Evolutionary conservation across 2,888 invertebrate genomes (phyloP), one percentile per base, ranked within the genome.

Genomic region (Lochmaea capreae): DNA sequence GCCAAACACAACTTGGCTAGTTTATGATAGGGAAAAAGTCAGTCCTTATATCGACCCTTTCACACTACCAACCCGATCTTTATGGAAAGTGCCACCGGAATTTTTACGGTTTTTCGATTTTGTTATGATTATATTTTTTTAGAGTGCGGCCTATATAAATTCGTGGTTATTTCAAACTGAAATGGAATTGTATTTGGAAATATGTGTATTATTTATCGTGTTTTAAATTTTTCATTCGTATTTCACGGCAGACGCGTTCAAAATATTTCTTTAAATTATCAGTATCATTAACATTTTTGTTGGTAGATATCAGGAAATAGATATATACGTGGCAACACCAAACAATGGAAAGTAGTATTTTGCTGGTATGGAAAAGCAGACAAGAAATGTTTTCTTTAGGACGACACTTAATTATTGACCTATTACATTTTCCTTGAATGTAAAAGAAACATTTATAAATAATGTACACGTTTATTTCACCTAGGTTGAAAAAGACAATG

Each of bases 11-110:
- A 78, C 76, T 78, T 71, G 79, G 66, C 78, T 79, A 79, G 77
- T 80, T 80, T 80, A 80, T 79, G 79, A 78, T 78, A 76, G 77
- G 73, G 74, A 68, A 70, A 77, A 74, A 71, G 67, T 63, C 75
- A 65, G 73, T 70, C 75, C 72, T 75, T 65, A 65, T 22, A 42
- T 59, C 71, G 62, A 71, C 71, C 74, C 69, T 67, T 75, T 66
- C 69, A 62, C 71, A 75, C 71, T 72, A 72, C 75, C 69, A 72
- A 62, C 54, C 69, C 58, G 72, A 69, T 68, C 69, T 75, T 75
- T 75, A 75, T 72, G 72, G 74, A 74, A 68, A 74, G 72, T 72
- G 71, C 67, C 74, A 71, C 46, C 54, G 71, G 67, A 61, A 72
- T 68, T 74, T 74, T 74, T 74, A 74, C 67, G 74, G 68, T 72